Base-by-base conservation (phyloP, 2,888 invertebrate species). In the Cyclophora punctaria region DNA sequence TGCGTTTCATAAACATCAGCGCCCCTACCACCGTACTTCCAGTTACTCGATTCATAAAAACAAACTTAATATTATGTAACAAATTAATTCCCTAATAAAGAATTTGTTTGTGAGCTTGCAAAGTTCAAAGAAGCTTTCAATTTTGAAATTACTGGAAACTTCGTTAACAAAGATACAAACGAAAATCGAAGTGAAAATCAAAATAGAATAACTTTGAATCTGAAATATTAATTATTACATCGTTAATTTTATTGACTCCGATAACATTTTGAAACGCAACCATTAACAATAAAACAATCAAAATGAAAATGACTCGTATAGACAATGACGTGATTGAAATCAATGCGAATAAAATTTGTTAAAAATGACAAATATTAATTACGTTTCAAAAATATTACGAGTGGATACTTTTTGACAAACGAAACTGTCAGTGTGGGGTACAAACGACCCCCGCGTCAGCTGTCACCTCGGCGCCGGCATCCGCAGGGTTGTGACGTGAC, bases 401-500 rank as follows among this genome's bases (percentile, higher is more conserved):
- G 44, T 51, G 50, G 48, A 37, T 51, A 55, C 48, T 50, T 60
- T 57, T 55, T 49, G 55, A 51, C 57, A 67, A 70, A 71, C 70
- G 66, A 71, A 69, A 61, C 62, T 61, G 64, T 53, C 62, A 60
- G 71, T 70, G 65, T 66, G 62, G 58, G 55, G 48, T 58, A 46
- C 50, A 44, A 58, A 52, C 60, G 58, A 48, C 59, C 61, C 60
- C 33, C 3, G 34, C 57, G 68, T 69, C 71, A 66, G 52, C 57
- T 66, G 72, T 69, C 72, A 67, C 54, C 63, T 64, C 55, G 56
- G 48, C 58, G 50, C 58, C 63, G 59, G 59, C 66, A 57, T 37
- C 65, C 45, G 44, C 34, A 51, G 58, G 65, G 59, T 71, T 70
- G 66, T 73, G 75, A 78, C 72, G 64, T 63, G 59, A 57, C 71